Evolutionary conservation across 2,888 invertebrate genomes (phyloP), one percentile per base, ranked within the genome.

Genomic region (Meteorus colon): DNA sequence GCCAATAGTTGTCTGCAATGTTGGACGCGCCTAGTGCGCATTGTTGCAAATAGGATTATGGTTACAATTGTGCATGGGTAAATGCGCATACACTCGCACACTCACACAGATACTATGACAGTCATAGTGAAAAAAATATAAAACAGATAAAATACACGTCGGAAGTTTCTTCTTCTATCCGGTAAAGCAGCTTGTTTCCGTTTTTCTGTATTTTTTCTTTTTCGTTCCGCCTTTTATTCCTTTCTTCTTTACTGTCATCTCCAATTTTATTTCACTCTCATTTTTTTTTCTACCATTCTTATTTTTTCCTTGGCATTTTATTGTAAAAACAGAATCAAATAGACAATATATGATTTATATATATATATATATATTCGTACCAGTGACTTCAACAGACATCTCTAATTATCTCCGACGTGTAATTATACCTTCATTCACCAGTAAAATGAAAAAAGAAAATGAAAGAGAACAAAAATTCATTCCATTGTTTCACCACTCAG

Each of bases 21-120:
- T 8, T 19, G 19, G 55, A 55, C 55, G 19, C 10, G n/a, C 55
- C 55, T 55, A 55, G 48, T 69, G 29, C 62, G 77, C 79, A 78
- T 80, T 80, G 76, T 80, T 78, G 68, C 81, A 80, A 81, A 82
- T 81, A 77, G 79, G 81, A 82, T 82, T 82, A 81, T 80, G 75
- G 80, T 81, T 74, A 78, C 78, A 81, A 79, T 77, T 73, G 76
- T 75, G 73, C 72, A 19, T 72, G 62, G 71, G 65, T 29, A 10
- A n/a, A 60, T 60, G 51, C 37, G 24, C 27, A 62, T 16, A 55
- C 55, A 48, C n/a, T 0, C 48, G 12, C 45, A 5, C 45, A 48
- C 48, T n/a, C 24, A 41, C 14, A 67, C 16, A 24, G 14, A 67
- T 24, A 67, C 1, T 51, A 16, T 41, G 34, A 19, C n/a, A 34